Percentiles rank a stretch among this genome's conserved stretches.
These are phyloP conservation scores for Pediacus dermestoides DNA, from an alignment of 2,888 invertebrate species.

Conservation along the genomic window DNA sequence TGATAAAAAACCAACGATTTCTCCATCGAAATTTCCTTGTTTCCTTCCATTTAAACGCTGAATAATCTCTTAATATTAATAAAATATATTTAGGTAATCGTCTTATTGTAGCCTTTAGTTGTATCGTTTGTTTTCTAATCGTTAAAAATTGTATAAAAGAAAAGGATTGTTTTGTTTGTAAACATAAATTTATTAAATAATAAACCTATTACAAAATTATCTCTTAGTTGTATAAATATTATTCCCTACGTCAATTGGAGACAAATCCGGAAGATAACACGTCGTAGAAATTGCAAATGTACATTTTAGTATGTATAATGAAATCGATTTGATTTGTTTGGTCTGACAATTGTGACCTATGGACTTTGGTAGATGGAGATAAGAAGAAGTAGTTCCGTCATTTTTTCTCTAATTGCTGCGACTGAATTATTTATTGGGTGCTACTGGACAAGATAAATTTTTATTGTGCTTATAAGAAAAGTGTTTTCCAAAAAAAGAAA, in stretches of 20 bases:
- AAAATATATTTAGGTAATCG: too few relatives aligned
- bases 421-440: too few relatives aligned
- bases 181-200: slow-evolving; percentile 39
- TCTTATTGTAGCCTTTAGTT: too few relatives aligned
- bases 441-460: too few relatives aligned
- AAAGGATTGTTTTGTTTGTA: slow-evolving; percentile 27
- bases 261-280: neutral
- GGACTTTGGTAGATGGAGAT: slow-evolving; percentile 33
- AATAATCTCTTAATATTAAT: too few relatives aligned
- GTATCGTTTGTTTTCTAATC: too few relatives aligned
- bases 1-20: too few relatives aligned
- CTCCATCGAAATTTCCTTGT: too few relatives aligned
- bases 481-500: slow-evolving; percentile 12
- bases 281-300: slow-evolving; percentile 12
- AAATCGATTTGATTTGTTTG: slow-evolving; percentile 17
- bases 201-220: slow-evolving; percentile 29
- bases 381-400: slow-evolving; percentile 25
- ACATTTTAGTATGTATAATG: slow-evolving; percentile 6
- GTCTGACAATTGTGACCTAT: slow-evolving; percentile 27
- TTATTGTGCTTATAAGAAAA: too few relatives aligned
- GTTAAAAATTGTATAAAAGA: too few relatives aligned
- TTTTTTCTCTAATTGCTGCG: slow-evolving; percentile 20
- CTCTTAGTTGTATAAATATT: slow-evolving; percentile 8
- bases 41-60: too few relatives aligned
- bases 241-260: slow-evolving; percentile 5